These are phyloP conservation scores for Clamator glandarius DNA, from an alignment of 2,797 vertebrate genomes.

Conservation along the genomic window DNA sequence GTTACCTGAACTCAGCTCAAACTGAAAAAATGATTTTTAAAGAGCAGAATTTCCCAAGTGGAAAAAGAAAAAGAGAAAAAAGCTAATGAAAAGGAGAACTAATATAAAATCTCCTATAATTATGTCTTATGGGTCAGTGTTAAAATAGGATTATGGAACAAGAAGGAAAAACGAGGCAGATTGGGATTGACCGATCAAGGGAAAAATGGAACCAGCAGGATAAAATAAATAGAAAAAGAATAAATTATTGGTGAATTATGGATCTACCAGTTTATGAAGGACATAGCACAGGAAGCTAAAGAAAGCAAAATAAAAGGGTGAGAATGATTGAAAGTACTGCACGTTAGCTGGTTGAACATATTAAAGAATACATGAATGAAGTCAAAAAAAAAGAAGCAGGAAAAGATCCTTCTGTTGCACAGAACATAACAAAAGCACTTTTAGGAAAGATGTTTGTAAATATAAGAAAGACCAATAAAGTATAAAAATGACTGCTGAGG, in stretches of 20 bases:
- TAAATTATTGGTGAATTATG: slow-evolving; percentile 3
- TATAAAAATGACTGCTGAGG: neutral
- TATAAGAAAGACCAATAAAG: neutral
- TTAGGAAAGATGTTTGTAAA: neutral
- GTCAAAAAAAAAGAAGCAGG: neutral
- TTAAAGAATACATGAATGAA: neutral
- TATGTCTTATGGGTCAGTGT: neutral
- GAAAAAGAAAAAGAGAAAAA: neutral
- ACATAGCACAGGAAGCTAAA: neutral
- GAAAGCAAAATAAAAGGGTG: neutral
- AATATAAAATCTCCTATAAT: neutral
- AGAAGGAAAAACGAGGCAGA: neutral
- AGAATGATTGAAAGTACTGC: neutral
- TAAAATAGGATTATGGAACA: neutral
- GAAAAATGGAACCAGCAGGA: neutral
- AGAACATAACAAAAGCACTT: neutral
- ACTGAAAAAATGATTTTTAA: neutral
- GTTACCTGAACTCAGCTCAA: neutral
- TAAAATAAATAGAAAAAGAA: neutral
- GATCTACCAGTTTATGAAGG: neutral
- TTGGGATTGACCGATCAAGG: neutral
- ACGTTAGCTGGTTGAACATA: neutral
- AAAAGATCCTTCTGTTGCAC: neutral
- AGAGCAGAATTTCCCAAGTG: neutral
- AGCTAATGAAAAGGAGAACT: neutral